Percentiles rank a stretch among this genome's conserved stretches.
Conservation (phyloP, 1,140 invertebrate species). For the Dendrolimus punctatus region DNA sequence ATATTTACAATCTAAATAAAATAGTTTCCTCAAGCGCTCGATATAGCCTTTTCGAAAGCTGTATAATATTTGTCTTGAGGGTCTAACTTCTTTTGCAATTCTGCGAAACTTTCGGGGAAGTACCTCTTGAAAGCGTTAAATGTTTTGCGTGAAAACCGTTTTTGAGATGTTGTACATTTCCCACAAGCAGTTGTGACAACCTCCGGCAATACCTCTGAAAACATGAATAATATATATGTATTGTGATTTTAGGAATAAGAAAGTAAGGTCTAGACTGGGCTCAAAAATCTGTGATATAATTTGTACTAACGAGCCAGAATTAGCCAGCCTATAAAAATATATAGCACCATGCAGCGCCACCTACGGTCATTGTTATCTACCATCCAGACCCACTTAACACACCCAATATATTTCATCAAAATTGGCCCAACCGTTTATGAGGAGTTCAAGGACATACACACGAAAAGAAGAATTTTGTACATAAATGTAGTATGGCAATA, state of each 20-base stretch:
- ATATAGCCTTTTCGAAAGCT: slow-evolving; percentile 26
- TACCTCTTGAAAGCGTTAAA: slow-evolving; percentile 35
- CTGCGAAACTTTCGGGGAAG: slow-evolving; percentile 21
- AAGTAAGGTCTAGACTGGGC: too few relatives aligned
- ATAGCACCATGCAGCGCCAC: too few relatives aligned
- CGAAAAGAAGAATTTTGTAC: too few relatives aligned
- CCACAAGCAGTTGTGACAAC: slow-evolving; percentile 32
- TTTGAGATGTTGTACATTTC: slow-evolving; percentile 38
- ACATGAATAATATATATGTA: slow-evolving; percentile 1
- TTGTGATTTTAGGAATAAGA: background rate
- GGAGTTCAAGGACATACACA: too few relatives aligned
- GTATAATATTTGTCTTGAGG: slow-evolving; percentile 37
- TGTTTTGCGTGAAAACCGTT: slow-evolving; percentile 29
- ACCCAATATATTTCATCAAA: too few relatives aligned
- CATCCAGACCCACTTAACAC: too few relatives aligned
- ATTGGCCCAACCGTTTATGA: too few relatives aligned
- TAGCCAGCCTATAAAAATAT: too few relatives aligned
- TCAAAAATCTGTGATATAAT: too few relatives aligned
- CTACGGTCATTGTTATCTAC: too few relatives aligned
- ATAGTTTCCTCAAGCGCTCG: slow-evolving; percentile 13
- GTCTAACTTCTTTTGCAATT: slow-evolving; percentile 34
- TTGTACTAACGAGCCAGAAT: too few relatives aligned
- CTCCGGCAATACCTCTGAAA: slow-evolving; percentile 39
- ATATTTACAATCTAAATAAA: slow-evolving; percentile 1
- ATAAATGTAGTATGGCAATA: too few relatives aligned